Evolutionary conservation across 2,113 vertebrate genomes (phyloP).

Genomic region (Myrmecobius fasciatus): DNA sequence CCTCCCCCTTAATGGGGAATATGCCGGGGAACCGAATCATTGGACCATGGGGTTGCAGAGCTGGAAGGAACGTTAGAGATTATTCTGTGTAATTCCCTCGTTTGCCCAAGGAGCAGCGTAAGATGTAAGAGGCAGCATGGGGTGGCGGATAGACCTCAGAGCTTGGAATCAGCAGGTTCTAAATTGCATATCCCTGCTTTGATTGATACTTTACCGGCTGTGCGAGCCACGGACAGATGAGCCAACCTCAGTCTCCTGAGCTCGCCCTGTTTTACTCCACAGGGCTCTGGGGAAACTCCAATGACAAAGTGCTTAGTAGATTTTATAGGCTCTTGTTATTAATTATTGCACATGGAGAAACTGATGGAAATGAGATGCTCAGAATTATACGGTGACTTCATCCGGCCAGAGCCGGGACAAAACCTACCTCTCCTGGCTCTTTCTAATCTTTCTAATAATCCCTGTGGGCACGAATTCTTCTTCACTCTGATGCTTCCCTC

Average conservation of each 20-base stretch:
- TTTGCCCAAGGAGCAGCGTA: not conserved
- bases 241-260: not conserved
- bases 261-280: not conserved
- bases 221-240: not conserved
- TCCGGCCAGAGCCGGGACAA: not conserved
- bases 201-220: not conserved
- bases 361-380: not conserved
- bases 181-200: not conserved
- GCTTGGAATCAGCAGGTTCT: not conserved
- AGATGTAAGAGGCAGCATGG: not conserved
- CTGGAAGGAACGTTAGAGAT: not conserved
- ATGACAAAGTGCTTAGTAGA: not conserved
- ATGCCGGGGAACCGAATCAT: not conserved
- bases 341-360: not conserved
- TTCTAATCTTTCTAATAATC: not conserved
- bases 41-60: not conserved
- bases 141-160: not conserved
- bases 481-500: not conserved
- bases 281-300: accelerated
- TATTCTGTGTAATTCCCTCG: not conserved
- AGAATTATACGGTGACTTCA: not conserved
- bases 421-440: not conserved
- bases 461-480: not conserved
- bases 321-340: not conserved
- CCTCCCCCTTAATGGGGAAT: not conserved